Base-by-base conservation (phyloP, 2,888 invertebrate genomes). In the Drosophila monieri region DNA sequence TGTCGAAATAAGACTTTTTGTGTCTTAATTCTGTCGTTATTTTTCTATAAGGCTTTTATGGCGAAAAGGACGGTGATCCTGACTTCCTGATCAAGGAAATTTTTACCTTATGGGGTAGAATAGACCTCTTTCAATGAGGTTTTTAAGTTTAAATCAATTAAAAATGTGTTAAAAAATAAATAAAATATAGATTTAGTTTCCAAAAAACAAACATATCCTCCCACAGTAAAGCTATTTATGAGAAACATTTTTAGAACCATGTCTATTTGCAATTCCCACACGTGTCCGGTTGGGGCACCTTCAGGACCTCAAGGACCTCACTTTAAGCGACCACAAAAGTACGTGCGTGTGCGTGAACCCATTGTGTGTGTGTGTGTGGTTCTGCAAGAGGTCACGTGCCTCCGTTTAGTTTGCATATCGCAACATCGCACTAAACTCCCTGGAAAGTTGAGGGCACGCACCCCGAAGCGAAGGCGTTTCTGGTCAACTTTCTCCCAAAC, bases 381-480 rank as follows among this genome's bases (percentile, higher is more conserved):
- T 10, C 35, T 39, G 14, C 44, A 51, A 41, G 47, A 23, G 66
- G 66, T 65, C 65, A 65, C 65, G 65, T 65, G 65, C 65, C 66
- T 27, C 35, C 65, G 48, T 66, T 66, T 66, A 66, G 67, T 66
- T 66, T 67, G 66, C 66, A 67, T 66, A 66, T 48, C 66, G 49
- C 61, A 62, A 59, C 59, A 60, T 60, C 37, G 57, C 47, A 15
- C 15, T 14, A 15, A 52, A 52, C 39, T 39, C 37, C n/a, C 30
- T 27, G 15, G 12, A 21, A 27, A 30, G 44, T 25, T 27, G 37
- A 30, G 47, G 27, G 21, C 46, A 58, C 67, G 67, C 55, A 18
- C 18, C 66, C 27, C 18, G 10, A 32, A n/a, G 49, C 18, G 10
- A 32, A n/a, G 49, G 4, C 48, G n/a, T 3, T 37, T 48, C 27